These are phyloP conservation scores for Spizella passerina DNA, from an alignment of 2,797 vertebrate species.

Conservation along the genomic window DNA sequence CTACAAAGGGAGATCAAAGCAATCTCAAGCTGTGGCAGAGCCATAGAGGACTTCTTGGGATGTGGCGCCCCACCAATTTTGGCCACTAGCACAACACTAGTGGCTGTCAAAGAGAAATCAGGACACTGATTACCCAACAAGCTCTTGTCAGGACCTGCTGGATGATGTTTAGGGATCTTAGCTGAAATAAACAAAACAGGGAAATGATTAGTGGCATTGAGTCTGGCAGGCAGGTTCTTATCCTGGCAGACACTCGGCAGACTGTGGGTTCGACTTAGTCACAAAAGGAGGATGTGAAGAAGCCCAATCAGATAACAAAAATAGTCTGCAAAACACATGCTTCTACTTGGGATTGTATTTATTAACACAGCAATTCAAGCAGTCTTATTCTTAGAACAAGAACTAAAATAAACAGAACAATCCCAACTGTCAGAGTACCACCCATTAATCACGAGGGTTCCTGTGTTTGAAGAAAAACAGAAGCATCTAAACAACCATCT, in stretches of 20 bases:
- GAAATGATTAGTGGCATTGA: constrained; percentile 16
- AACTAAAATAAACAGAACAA: constrained; percentile 20
- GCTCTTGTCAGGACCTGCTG: background rate
- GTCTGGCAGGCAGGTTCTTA: background rate
- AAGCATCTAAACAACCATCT: background rate
- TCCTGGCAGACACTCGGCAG: background rate
- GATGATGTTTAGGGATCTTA: background rate
- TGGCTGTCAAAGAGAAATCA: background rate
- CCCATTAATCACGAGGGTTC: background rate
- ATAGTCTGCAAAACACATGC: constrained; percentile 6
- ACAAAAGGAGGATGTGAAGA: constrained; percentile 32
- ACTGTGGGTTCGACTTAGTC: constrained; percentile 22
- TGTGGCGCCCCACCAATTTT: background rate
- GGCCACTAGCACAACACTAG: background rate
- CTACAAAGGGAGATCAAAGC: background rate
- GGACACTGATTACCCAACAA: background rate
- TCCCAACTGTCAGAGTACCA: background rate
- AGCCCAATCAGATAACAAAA: background rate
- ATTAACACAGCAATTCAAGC: constrained; percentile 5
- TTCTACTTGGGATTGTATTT: background rate
- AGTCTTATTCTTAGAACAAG: constrained; percentile 30
- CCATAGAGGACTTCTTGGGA: background rate
- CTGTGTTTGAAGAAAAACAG: background rate
- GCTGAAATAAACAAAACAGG: constrained; percentile 21
- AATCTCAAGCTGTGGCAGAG: background rate